Percentiles rank a stretch among this genome's conserved stretches.
Conservation (phyloP, 2,113 vertebrate genomes). For the Sporophila hypoxantha region DNA sequence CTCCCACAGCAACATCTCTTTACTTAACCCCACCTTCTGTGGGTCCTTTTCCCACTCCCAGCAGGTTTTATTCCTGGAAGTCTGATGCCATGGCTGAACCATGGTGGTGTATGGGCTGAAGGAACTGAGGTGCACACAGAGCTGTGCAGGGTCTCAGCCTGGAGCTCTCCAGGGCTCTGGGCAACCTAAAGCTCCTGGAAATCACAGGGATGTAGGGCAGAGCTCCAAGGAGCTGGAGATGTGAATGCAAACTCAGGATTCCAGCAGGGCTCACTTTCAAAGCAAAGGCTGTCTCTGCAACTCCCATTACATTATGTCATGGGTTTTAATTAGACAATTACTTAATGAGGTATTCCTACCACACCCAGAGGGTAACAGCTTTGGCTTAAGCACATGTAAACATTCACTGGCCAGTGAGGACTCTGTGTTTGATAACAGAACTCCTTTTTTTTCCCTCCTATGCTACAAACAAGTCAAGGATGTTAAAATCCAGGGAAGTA, state of each 20-base stretch:
- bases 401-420: background rate
- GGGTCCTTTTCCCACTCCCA: background rate
- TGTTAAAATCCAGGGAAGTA: background rate
- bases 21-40: background rate
- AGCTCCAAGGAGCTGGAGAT: background rate
- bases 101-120: background rate
- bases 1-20: background rate
- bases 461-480: background rate
- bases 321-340: constrained; percentile 13
- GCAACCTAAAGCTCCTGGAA: background rate
- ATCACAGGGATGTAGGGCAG: background rate
- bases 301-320: background rate
- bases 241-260: background rate
- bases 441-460: background rate
- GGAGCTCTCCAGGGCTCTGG: background rate
- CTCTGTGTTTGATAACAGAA: background rate
- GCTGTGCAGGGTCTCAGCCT: background rate
- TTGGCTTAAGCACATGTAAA: background rate
- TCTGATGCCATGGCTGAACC: background rate
- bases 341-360: background rate
- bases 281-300: background rate
- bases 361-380: background rate
- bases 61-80: background rate
- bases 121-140: background rate
- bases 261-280: background rate